A percentile compares a stretch with the other conserved stretches of the same genome.
phyloP scores from a whole-genome alignment of 2,113 vertebrate genomes.

The Colossoma macropomum region DNA sequence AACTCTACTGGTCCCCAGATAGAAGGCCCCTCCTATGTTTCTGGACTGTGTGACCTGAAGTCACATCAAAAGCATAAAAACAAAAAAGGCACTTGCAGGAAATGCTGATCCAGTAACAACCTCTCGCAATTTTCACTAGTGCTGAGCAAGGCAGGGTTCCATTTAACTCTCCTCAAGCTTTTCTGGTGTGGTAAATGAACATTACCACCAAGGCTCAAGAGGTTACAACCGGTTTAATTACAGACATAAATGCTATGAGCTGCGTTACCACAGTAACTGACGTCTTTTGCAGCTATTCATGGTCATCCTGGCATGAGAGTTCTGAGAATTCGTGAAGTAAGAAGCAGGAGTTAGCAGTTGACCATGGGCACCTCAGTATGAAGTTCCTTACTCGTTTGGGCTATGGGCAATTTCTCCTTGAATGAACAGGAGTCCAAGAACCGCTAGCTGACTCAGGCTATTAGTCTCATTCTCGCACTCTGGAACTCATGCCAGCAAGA shows the following conservation, averaged over 20 bases:
- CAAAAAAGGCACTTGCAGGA: background rate
- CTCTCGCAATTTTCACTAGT: background rate
- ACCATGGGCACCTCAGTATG: slow-evolving; percentile 1
- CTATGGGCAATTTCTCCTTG: background rate
- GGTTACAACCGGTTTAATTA: background rate
- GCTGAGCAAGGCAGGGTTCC: background rate
- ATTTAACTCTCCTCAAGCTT: background rate
- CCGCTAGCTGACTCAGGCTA: background rate
- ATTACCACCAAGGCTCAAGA: background rate
- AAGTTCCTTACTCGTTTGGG: background rate
- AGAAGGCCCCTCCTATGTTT: background rate
- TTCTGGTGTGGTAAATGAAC: background rate
- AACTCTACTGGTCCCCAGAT: background rate
- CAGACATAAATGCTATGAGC: background rate
- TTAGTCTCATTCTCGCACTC: slow-evolving; percentile 21
- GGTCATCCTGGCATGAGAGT: slow-evolving; percentile 18
- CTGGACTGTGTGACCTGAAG: background rate
- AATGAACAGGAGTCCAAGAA: background rate
- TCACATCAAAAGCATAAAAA: background rate
- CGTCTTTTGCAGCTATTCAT: background rate
- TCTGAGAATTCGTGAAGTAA: background rate
- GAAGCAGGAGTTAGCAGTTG: slow-evolving; percentile 9
- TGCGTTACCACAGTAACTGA: slow-evolving; percentile 2
- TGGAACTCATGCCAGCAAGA: slow-evolving; percentile 22
- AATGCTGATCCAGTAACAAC: background rate